Percentiles rank a stretch among this genome's conserved stretches.
These are phyloP conservation scores for Merops nubicus DNA, from an alignment of 2,113 vertebrate species.

Conservation along the genomic window DNA sequence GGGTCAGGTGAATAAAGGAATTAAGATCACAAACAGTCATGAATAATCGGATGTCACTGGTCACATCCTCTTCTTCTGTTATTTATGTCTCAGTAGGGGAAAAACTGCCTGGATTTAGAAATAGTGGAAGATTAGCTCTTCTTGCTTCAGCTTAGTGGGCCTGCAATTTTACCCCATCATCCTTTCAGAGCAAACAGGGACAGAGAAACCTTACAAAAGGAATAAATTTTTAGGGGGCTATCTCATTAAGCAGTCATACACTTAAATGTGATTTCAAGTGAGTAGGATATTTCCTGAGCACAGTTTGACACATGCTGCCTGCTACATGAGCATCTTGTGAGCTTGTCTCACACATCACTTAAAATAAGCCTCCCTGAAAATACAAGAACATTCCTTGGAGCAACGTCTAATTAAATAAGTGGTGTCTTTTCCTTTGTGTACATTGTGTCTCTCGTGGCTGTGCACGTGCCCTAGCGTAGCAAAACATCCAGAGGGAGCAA, in stretches of 20 bases:
- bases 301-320: neutral
- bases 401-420: neutral
- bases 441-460: neutral
- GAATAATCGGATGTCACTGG: neutral
- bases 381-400: neutral
- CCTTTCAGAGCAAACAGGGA: neutral
- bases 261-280: neutral
- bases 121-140: neutral
- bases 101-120: neutral
- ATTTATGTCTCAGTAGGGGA: neutral
- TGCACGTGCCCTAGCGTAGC: fast-evolving
- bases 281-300: neutral
- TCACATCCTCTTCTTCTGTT: neutral
- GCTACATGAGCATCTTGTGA: neutral
- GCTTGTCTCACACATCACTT: neutral
- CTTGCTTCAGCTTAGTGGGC: neutral
- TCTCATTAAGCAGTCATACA: neutral
- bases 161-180: neutral
- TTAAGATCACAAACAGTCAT: neutral
- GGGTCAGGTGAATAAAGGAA: neutral
- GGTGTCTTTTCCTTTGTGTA: neutral
- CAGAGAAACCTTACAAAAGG: neutral
- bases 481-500: neutral
- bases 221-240: neutral
- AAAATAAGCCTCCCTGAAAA: neutral